Percentiles rank a stretch among this genome's conserved stretches.
Conservation (phyloP, 23 tunicate species). For the Trididemnum nubilum region DNA sequence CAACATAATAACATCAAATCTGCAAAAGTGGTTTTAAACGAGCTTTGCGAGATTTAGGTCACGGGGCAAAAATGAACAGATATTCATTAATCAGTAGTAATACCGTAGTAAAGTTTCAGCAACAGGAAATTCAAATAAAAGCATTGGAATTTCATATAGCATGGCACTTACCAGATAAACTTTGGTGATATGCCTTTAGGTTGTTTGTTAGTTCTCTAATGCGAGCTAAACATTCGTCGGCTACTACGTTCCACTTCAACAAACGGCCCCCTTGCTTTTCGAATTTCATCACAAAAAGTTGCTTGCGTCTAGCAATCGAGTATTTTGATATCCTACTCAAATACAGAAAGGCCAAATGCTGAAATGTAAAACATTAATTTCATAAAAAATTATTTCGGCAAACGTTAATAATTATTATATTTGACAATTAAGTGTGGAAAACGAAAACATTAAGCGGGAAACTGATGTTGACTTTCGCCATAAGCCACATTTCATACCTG, state of each 20-base stretch:
- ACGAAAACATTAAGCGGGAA: neutral
- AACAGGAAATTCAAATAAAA: no score
- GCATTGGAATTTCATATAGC: no score
- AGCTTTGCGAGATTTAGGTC: no score
- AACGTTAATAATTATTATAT: neutral
- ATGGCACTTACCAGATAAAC: slow-evolving; percentile 29
- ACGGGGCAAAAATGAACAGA: no score
- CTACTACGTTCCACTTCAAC: slow-evolving; percentile 54
- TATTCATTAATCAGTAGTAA: no score
- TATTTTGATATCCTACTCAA: slow-evolving; percentile 36
- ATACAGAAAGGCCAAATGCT: slow-evolving; percentile 80
- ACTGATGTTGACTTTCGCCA: neutral
- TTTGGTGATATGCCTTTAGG: slow-evolving; percentile 28
- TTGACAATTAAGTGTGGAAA: neutral
- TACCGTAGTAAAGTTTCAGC: no score
- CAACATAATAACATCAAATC: no score
- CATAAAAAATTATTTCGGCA: neutral
- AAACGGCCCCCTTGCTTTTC: slow-evolving; percentile 29
- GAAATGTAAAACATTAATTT: slow-evolving; percentile 1
- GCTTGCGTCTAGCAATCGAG: slow-evolving; percentile 45
- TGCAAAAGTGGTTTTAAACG: no score
- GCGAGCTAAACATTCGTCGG: slow-evolving; percentile 56
- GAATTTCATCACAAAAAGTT: slow-evolving; percentile 34
- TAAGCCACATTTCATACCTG: neutral
- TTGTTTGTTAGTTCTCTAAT: slow-evolving; percentile 25